These are phyloP conservation scores for Tetrao urogallus DNA, from an alignment of 2,113 vertebrate species.

Conservation along the genomic window DNA sequence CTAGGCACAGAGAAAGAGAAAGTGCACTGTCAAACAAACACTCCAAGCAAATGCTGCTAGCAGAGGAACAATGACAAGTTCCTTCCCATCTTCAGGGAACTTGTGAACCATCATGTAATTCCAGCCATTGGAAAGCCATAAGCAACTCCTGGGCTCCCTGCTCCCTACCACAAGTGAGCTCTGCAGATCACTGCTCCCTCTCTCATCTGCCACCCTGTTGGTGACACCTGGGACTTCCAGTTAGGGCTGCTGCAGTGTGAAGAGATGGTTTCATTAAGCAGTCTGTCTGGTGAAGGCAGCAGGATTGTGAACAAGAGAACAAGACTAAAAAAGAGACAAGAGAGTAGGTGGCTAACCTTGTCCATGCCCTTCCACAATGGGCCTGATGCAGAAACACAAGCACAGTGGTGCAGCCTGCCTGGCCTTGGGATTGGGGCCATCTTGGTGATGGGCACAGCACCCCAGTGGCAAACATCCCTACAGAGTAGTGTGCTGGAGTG, in stretches of 20 bases:
- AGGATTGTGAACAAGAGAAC: neutral
- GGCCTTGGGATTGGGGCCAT: accelerated
- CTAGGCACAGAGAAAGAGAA: neutral
- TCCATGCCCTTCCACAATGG: accelerated
- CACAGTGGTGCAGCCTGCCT: accelerated
- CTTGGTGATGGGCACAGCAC: neutral
- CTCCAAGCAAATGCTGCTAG: neutral
- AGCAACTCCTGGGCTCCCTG: neutral
- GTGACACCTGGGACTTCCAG: accelerated
- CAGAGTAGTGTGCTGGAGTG: accelerated
- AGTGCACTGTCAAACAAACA: neutral
- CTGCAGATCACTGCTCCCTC: neutral
- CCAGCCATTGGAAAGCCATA: too few relatives aligned
- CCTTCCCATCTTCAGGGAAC: neutral
- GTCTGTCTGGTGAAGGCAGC: neutral
- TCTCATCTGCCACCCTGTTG: neutral
- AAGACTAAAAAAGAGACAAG: neutral
- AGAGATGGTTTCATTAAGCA: neutral
- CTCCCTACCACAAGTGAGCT: neutral
- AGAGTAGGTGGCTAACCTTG: neutral
- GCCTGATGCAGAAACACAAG: neutral
- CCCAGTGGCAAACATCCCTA: accelerated
- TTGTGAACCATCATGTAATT: neutral
- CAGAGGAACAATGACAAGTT: neutral
- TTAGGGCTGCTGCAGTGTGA: neutral